A percentile compares a stretch with the other conserved stretches of the same genome.
These are phyloP conservation scores for Myiothlypis coronata DNA, from an alignment of 2,797 vertebrate species.

Conservation along the genomic window DNA sequence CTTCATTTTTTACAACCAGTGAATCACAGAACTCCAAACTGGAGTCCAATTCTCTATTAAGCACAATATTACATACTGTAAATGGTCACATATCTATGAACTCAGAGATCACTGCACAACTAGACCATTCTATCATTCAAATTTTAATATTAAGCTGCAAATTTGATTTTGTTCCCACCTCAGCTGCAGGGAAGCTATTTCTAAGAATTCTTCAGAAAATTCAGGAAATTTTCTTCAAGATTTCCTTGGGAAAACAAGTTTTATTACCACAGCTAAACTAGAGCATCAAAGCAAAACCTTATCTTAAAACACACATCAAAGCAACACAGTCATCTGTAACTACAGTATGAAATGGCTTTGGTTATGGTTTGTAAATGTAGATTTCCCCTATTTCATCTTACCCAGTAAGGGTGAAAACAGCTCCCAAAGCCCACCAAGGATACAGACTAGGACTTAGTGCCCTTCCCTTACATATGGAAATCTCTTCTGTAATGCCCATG, in stretches of 20 bases:
- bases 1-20: background rate
- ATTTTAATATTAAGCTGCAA: background rate
- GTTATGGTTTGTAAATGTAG: background rate
- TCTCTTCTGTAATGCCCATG: background rate
- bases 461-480: background rate
- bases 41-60: background rate
- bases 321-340: background rate
- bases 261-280: background rate
- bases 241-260: background rate
- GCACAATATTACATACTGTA: background rate
- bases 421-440: background rate
- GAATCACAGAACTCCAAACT: background rate
- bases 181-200: background rate
- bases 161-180: background rate
- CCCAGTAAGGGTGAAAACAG: background rate
- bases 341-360: background rate
- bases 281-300: background rate
- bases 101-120: background rate
- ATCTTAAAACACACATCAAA: background rate
- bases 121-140: background rate
- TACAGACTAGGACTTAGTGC: background rate
- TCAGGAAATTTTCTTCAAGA: background rate
- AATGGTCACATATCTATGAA: background rate
- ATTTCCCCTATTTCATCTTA: background rate
- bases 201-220: background rate